Conservation (phyloP, 2,888 invertebrate species). For the Ypsolopha scabrella region DNA sequence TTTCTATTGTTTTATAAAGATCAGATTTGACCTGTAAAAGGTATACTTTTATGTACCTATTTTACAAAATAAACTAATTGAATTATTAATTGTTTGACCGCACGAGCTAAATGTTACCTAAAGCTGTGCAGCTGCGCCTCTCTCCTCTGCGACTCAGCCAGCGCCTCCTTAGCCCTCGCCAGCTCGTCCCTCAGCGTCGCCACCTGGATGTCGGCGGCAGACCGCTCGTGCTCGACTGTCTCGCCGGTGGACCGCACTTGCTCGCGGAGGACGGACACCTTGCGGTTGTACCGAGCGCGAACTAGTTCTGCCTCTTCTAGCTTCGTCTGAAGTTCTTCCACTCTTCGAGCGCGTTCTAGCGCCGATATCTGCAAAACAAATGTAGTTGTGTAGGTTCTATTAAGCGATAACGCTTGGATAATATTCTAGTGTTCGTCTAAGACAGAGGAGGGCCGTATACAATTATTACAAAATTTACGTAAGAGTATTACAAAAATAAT, state of each 20-base stretch:
- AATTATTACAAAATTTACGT: too few relatives aligned
- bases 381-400: not conserved
- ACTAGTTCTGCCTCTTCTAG: slow-evolving; percentile 85
- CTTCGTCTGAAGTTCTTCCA: slow-evolving; percentile 86
- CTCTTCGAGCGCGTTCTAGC: slow-evolving; percentile 83
- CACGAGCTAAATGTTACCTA: slow-evolving; percentile 32
- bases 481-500: too few relatives aligned
- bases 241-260: slow-evolving; percentile 76
- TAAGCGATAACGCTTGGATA: not conserved
- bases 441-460: too few relatives aligned
- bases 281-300: slow-evolving; percentile 79
- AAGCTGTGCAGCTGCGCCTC: slow-evolving; percentile 85
- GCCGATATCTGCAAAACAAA: slow-evolving; percentile 76
- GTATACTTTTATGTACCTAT: too few relatives aligned
- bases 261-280: slow-evolving; percentile 78
- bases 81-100: too few relatives aligned
- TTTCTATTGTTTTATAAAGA: too few relatives aligned
- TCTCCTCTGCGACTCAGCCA: slow-evolving; percentile 80
- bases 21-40: too few relatives aligned
- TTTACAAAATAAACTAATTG: too few relatives aligned
- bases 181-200: slow-evolving; percentile 82
- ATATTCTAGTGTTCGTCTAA: too few relatives aligned
- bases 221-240: slow-evolving; percentile 77
- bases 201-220: slow-evolving; percentile 77
- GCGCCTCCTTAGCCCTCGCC: slow-evolving; percentile 77